Percentiles rank a stretch among this genome's conserved stretches.
Conservation (phyloP, 2,113 vertebrate genomes). For the Centropus unirufus region DNA sequence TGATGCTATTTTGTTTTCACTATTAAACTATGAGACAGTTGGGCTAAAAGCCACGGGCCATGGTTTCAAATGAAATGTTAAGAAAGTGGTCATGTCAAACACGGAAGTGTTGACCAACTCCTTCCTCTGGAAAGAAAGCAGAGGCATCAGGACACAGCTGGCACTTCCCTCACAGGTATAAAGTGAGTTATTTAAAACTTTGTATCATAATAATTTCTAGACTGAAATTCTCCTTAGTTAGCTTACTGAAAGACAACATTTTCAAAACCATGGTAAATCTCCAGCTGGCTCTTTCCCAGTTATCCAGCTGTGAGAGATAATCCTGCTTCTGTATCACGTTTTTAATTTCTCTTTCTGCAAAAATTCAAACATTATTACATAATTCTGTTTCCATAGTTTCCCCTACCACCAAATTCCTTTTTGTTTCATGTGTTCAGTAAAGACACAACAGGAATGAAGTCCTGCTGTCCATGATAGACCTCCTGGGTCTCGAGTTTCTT, state of each 20-base stretch:
- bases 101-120: background rate
- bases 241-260: background rate
- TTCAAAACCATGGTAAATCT: background rate
- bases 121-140: background rate
- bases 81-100: background rate
- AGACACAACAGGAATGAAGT: background rate
- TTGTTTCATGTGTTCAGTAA: background rate
- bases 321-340: background rate
- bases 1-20: background rate
- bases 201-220: background rate
- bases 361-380: background rate
- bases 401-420: background rate
- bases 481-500: background rate
- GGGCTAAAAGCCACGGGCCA: background rate
- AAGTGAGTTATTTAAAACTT: background rate
- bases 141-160: background rate
- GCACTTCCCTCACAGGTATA: background rate
- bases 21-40: background rate
- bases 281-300: background rate
- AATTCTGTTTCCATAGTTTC: background rate
- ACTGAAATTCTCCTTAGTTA: background rate
- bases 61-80: background rate
- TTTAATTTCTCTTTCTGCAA: background rate
- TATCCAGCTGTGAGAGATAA: background rate
- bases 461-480: background rate